Conservation (phyloP, 2,888 invertebrate species). For the Caenorhabditis sp. region DNA sequence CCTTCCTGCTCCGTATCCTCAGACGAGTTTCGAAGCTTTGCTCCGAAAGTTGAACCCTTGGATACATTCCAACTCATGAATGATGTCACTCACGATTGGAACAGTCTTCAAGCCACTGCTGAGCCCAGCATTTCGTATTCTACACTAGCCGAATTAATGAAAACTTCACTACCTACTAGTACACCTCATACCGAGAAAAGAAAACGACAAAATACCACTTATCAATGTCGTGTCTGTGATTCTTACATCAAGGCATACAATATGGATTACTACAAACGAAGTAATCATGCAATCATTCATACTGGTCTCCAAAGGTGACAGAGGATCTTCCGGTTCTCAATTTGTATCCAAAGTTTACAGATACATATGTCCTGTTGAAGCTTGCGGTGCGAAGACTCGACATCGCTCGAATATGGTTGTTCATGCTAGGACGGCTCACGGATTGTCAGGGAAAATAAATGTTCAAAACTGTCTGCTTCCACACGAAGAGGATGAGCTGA, state of each 20-base stretch:
- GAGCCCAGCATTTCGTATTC: not conserved
- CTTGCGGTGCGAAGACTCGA: conserved; percentile 31
- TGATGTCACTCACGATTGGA: not conserved
- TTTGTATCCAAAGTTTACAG: conserved; percentile 30
- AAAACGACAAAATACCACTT: conserved; percentile 1
- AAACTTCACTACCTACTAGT: not conserved
- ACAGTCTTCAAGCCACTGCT: not conserved
- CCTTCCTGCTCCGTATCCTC: not conserved
- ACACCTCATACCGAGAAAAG: not conserved
- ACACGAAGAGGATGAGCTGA: conserved; percentile 27
- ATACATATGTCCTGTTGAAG: conserved; percentile 28
- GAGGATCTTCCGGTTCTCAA: not conserved
- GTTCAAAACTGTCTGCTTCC: conserved; percentile 24
- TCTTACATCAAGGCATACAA: conserved; percentile 20
- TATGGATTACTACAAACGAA: conserved; percentile 42
- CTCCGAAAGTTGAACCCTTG: not conserved
- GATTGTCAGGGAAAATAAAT: not conserved
- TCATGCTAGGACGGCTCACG: conserved; percentile 28
- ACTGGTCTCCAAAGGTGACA: conserved; percentile 35
- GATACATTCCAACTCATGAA: not conserved
- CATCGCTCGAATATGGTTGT: conserved; percentile 51
- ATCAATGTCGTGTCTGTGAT: conserved; percentile 39
- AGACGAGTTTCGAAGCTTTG: conserved; percentile 1
- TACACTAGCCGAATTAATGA: not conserved
- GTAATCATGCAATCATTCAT: conserved; percentile 55